Evolutionary conservation across 2,888 invertebrate species (phyloP).

Genomic region (Drosophila dives): DNA sequence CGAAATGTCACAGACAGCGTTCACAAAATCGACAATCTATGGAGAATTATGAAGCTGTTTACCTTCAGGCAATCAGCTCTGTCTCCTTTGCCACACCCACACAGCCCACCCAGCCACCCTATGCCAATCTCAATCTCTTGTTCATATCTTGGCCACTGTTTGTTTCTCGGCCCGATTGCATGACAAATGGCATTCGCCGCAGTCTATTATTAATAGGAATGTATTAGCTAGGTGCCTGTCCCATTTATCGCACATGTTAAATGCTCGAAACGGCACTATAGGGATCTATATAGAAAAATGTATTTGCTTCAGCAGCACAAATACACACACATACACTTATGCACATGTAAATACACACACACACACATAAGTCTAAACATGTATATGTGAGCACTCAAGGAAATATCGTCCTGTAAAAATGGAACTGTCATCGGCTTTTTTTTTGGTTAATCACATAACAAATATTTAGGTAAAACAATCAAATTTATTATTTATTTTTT

Average conservation of each 20-base stretch:
- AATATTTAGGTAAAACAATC: neutral
- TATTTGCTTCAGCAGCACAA: conserved; percentile 16
- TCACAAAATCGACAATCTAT: conserved; percentile 60
- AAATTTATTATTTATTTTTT: conserved; percentile 10
- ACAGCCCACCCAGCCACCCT: too few species aligned
- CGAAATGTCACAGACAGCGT: conserved; percentile 49
- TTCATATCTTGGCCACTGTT: conserved; percentile 6
- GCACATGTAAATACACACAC: too few species aligned
- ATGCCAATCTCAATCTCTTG: conserved; percentile 7
- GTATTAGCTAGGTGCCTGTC: conserved; percentile 65
- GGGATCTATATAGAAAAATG: conserved; percentile 68
- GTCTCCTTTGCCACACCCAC: neutral
- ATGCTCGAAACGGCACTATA: conserved; percentile 66
- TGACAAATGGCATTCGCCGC: conserved; percentile 73
- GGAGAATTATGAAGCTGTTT: conserved; percentile 63
- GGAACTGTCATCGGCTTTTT: conserved; percentile 40
- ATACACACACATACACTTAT: neutral
- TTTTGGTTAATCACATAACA: conserved; percentile 42
- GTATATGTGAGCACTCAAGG: conserved; percentile 26
- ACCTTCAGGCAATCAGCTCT: conserved; percentile 49
- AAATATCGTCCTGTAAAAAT: conserved; percentile 21
- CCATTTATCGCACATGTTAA: conserved; percentile 79
- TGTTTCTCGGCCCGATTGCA: conserved; percentile 29
- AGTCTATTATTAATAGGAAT: conserved; percentile 77
- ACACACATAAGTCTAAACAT: neutral